These are phyloP conservation scores for Leptoclinus maculatus DNA, from an alignment of 2,797 vertebrate species.

Conservation along the genomic window DNA sequence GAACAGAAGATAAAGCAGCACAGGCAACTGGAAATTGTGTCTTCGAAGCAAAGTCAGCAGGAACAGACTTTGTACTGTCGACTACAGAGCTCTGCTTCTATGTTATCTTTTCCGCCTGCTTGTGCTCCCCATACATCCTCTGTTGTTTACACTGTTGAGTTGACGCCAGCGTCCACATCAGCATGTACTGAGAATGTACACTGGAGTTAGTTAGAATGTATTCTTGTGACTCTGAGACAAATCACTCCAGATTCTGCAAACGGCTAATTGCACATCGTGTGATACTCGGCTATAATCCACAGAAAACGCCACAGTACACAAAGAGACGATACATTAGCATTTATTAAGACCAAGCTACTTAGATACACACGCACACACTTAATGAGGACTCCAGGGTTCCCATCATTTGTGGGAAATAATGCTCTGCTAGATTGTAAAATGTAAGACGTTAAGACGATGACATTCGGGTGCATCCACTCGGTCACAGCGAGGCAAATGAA, in stretches of 20 bases:
- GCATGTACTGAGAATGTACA: background rate
- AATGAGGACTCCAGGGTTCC: constrained; percentile 13
- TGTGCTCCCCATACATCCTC: background rate
- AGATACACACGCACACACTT: background rate
- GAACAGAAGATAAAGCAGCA: constrained; percentile 36
- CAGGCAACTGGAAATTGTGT: constrained; percentile 8
- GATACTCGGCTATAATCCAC: constrained; percentile 27
- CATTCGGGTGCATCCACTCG: constrained; percentile 26
- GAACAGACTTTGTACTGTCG: constrained; percentile 38
- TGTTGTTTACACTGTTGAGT: constrained; percentile 24
- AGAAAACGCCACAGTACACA: constrained; percentile 26
- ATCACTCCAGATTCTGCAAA: constrained; percentile 22
- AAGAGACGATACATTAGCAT: constrained; percentile 42
- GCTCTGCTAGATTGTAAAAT: constrained; percentile 40
- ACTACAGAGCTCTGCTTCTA: constrained; percentile 19
- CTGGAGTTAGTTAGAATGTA: constrained; percentile 14
- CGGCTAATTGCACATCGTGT: constrained; percentile 34
- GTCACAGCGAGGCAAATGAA: constrained; percentile 35
- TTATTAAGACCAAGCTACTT: constrained; percentile 30
- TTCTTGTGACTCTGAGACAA: constrained; percentile 14
- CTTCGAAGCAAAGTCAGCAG: constrained; percentile 32
- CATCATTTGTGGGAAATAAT: constrained; percentile 40
- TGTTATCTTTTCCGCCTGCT: constrained; percentile 15
- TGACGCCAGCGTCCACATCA: constrained; percentile 8
- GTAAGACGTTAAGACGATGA: constrained; percentile 25